Evolutionary conservation across 2,797 vertebrate species (phyloP), one percentile per base, ranked within the genome.

Genomic region (Naso thynnoides): DNA sequence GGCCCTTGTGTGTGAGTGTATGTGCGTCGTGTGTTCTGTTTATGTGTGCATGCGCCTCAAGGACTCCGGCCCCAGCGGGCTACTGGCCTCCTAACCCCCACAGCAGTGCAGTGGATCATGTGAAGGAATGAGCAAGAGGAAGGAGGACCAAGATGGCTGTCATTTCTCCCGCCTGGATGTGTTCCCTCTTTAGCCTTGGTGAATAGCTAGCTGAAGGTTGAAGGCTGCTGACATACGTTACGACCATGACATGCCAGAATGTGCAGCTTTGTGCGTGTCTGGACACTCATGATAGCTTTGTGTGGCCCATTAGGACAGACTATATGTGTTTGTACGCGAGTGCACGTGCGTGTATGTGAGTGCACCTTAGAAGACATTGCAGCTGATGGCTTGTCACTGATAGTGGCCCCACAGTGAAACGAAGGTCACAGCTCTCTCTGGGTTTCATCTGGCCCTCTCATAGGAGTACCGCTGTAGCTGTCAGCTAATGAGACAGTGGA

Each of bases 341-440:
- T 14, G 27, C 11, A 6, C 15, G 70, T 23, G 23, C 13, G 52
- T 55, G 54, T 23, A 16, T 38, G 47, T 70, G 63, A 57, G 62
- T 39, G 79, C 68, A 76, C 86, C 71, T 88, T 52, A 52, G 66
- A 85, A 41, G 36, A 52, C 86, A 83, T 69, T 82, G 82, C 52
- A 70, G 83, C 87, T 93, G 93, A 94, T 91, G 87, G 89, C 87
- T 86, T 93, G 93, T 94, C 94, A 92, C 88, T 89, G 94, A 94
- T 93, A 93, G 88, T 79, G 79, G 88, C 84, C 92, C 75, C 76
- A 42, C 70, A 66, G 62, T 87, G 87, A 91, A 83, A 79, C 78
- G 78, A 94, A 94, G 93, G 94, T 94, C 94, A 93, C 81, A 33
- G 79, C 26, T 68, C 84, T 88, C 82, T 88, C 77, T 49, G 85